These are phyloP conservation scores for Dasypolia templi DNA, from an alignment of 2,888 invertebrate genomes.

Conservation along the genomic window DNA sequence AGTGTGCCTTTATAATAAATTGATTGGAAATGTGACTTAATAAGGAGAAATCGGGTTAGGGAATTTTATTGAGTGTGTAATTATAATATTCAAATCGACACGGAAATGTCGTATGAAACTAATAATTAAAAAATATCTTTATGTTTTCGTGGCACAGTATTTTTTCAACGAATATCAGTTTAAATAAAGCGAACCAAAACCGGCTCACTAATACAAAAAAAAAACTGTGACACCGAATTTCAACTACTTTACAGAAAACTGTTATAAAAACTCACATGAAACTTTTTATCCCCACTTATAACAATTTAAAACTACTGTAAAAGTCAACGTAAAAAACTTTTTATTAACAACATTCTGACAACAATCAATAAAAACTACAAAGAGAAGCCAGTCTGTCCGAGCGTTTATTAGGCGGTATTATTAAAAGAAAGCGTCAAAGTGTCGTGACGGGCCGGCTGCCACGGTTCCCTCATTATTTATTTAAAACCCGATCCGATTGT, in stretches of 20 bases:
- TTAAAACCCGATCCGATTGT: conserved; percentile 87
- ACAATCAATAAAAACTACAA: conserved; percentile 31
- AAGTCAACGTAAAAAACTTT: conserved; percentile 13
- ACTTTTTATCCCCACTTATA: conserved; percentile 13
- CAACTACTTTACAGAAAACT: background rate
- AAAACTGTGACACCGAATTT: conserved; percentile 2
- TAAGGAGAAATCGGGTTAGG: conserved; percentile 8
- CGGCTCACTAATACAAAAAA: background rate
- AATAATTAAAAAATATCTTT: background rate
- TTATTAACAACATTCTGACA: background rate
- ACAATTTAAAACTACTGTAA: conserved; percentile 20
- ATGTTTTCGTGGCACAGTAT: too few species aligned
- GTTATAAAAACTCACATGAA: background rate
- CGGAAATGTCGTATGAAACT: background rate
- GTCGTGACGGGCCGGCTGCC: conserved; percentile 76
- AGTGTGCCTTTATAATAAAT: conserved; percentile 28
- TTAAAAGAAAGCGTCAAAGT: conserved; percentile 78
- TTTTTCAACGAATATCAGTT: background rate
- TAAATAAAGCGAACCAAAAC: background rate
- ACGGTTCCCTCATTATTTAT: conserved; percentile 88
- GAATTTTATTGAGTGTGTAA: conserved; percentile 9
- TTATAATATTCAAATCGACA: background rate
- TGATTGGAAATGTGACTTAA: conserved; percentile 10
- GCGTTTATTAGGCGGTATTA: conserved; percentile 71
- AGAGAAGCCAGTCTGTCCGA: conserved; percentile 31